Conservation (phyloP, 2,113 vertebrate species). For the Vombatus ursinus region DNA sequence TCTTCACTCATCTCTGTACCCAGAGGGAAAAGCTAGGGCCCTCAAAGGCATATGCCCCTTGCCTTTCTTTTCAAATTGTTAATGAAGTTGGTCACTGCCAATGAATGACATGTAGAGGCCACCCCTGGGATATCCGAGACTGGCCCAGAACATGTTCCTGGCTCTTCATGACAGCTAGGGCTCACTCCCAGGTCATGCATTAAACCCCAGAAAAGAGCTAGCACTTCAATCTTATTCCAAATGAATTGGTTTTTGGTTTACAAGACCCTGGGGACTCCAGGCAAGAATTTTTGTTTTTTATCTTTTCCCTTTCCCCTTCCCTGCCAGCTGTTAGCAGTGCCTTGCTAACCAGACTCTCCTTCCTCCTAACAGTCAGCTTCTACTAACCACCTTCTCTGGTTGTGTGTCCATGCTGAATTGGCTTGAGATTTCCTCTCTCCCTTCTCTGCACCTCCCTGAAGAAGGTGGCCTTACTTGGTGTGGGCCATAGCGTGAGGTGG, state of each 20-base stretch:
- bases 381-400: background rate
- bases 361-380: background rate
- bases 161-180: background rate
- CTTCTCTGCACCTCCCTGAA: background rate
- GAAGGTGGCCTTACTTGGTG: background rate
- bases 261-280: slow-evolving; percentile 51
- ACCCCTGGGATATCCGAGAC: background rate
- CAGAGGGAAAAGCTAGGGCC: background rate
- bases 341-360: background rate
- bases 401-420: background rate
- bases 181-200: background rate
- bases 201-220: slow-evolving; percentile 5
- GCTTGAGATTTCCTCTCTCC: background rate
- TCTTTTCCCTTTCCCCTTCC: background rate
- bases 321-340: background rate
- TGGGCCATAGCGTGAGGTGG: background rate
- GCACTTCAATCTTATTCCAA: slow-evolving; percentile 67
- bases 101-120: background rate
- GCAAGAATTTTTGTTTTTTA: background rate
- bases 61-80: background rate
- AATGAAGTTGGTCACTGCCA: background rate
- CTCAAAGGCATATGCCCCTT: background rate
- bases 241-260: slow-evolving; percentile 85
- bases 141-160: background rate
- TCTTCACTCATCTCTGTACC: background rate